Percentiles rank a stretch among this genome's conserved stretches.
Conservation (phyloP, 2,888 invertebrate genomes). For the Crepidodera aurea region DNA sequence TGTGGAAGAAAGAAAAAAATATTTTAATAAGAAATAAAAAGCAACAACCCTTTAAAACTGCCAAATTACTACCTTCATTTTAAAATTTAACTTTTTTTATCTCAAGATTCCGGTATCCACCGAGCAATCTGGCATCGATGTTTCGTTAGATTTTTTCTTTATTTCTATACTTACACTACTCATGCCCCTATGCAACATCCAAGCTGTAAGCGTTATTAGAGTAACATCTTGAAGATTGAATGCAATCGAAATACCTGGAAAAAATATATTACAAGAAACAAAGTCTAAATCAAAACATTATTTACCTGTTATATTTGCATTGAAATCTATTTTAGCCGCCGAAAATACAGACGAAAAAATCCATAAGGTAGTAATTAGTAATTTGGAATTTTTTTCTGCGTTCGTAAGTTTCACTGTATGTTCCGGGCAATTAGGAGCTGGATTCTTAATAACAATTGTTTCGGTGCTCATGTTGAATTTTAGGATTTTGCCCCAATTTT, state of each 20-base stretch:
- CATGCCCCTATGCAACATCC: slow-evolving; percentile 52
- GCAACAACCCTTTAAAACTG: no score
- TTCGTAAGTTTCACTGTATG: slow-evolving; percentile 25
- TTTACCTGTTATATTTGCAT: slow-evolving; percentile 52
- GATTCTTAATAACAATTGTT: slow-evolving; percentile 50
- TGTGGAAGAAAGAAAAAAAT: no score
- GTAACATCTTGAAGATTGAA: slow-evolving; percentile 53
- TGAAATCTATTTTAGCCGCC: slow-evolving; percentile 51
- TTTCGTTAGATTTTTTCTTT: no score
- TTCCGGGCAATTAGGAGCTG: slow-evolving; percentile 27
- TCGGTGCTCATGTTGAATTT: slow-evolving; percentile 3
- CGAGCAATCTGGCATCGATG: no score
- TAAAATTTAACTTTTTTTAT: no score
- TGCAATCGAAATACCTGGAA: slow-evolving; percentile 51
- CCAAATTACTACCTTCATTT: no score
- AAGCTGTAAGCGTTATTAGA: slow-evolving; percentile 48
- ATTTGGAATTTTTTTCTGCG: slow-evolving; percentile 37
- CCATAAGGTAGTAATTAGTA: slow-evolving; percentile 49
- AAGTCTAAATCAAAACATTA: neutral
- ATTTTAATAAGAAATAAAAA: no score
- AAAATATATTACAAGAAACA: no score
- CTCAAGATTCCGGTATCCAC: no score
- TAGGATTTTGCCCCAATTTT: no score
- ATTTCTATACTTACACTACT: slow-evolving; percentile 46
- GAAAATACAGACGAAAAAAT: slow-evolving; percentile 52